Base-by-base conservation (phyloP, 2,797 vertebrate genomes). In the Spinibarbus caldwelli region DNA sequence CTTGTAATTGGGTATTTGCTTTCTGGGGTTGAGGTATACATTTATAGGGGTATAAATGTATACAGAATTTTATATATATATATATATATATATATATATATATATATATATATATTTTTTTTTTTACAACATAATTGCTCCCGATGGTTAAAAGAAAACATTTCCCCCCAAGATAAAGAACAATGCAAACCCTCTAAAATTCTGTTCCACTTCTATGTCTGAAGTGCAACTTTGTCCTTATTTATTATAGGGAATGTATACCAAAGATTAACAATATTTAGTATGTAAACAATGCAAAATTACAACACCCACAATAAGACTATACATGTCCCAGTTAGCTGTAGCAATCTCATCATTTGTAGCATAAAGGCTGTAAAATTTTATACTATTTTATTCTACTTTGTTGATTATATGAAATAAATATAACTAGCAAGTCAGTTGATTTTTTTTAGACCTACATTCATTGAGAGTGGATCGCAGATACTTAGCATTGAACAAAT, bases 131-230 rank as follows among this genome's bases (percentile, higher is more conserved):
- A 31, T 64, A 31, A 64, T 73, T 78, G 41, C 75, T 83, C 87
- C 90, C 89, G 85, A 91, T 90, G 91, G 90, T 85, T 84, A 87
- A 91, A 87, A 80, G 17, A 64, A 72, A 62, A 45, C 0, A 73
- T 73, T 73, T 66, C n/a, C 91, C 91, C 82, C 91, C 83, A 86
- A 89, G 77, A 57, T 86, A 73, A 89, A 94, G 91, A 93, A 91
- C 92, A 92, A 93, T 87, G 91, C 89, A 92, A 93, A 94, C 92
- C 92, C 89, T 93, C 54, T 47, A 43, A 36, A 92, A 93, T 89
- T 90, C 86, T 91, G 85, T 85, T 84, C 85, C 82, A 90, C 59
- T 90, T 81, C 89, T 81, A 89, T 82, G n/a, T 78, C 31, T 86
- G 78, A 52, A 54, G 34, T 71, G 36, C 36, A 43, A 15, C 19